Evolutionary conservation across 2,888 invertebrate genomes (phyloP).

Genomic region (Amblyjoppa fuscipennis): DNA sequence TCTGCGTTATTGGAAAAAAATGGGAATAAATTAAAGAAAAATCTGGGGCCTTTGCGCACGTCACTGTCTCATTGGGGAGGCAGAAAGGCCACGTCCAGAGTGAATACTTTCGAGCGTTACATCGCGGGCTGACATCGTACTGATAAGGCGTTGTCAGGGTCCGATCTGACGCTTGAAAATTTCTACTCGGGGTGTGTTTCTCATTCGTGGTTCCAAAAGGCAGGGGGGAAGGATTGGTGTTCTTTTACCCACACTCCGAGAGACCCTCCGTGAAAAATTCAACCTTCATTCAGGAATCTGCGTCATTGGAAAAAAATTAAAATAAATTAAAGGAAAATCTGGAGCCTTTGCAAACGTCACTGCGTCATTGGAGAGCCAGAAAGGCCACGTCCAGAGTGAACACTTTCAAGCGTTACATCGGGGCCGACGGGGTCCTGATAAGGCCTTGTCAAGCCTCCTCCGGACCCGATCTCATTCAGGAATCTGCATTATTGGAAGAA

Average conservation of each 20-base stretch:
- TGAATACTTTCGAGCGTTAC: too few species aligned
- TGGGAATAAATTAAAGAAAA: neutral
- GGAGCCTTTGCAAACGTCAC: neutral
- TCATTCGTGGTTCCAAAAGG: slow-evolving; percentile 79
- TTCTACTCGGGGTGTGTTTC: too few species aligned
- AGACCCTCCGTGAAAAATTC: neutral
- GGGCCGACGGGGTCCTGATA: too few species aligned
- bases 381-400: slow-evolving; percentile 70
- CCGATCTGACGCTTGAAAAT: too few species aligned
- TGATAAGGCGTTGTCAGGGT: too few species aligned
- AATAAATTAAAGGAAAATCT: neutral
- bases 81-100: slow-evolving; percentile 70
- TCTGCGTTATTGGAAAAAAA: neutral
- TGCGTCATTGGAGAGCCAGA: slow-evolving; percentile 44
- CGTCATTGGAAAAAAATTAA: neutral
- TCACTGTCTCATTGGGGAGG: slow-evolving; percentile 45
- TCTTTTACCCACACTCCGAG: slow-evolving; percentile 5
- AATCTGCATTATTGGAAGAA: too few species aligned
- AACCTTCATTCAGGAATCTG: neutral
- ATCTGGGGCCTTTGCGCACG: neutral
- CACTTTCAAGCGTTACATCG: too few species aligned
- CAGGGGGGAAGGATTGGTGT: slow-evolving; percentile 41
- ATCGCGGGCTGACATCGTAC: too few species aligned
- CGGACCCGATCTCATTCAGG: too few species aligned
- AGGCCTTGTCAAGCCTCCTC: too few species aligned